Conservation (phyloP, 2,888 invertebrate species). For the Xestia rhomboidea region DNA sequence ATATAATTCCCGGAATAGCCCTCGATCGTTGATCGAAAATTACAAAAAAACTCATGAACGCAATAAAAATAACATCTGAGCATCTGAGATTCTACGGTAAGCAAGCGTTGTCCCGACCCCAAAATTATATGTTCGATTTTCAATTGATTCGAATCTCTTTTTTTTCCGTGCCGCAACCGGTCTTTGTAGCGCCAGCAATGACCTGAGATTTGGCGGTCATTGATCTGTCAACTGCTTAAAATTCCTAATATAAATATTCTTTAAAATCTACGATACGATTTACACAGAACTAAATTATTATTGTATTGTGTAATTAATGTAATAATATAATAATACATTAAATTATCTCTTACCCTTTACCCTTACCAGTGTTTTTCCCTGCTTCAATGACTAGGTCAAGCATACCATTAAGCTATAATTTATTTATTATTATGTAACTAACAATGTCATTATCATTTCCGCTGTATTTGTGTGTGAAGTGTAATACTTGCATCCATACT, state of each 20-base stretch:
- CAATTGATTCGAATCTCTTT: neutral
- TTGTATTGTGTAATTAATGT: neutral
- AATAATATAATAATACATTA: neutral
- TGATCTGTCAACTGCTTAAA: constrained; percentile 44
- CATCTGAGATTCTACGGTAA: constrained; percentile 12
- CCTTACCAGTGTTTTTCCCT: constrained; percentile 29
- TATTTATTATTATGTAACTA: constrained; percentile 5
- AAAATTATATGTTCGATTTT: constrained; percentile 10
- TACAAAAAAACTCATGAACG: no score
- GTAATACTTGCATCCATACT: neutral
- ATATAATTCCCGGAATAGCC: neutral
- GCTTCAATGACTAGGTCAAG: constrained; percentile 20
- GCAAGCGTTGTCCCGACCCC: neutral
- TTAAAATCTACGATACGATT: neutral
- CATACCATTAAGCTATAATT: neutral
- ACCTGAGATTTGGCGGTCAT: constrained; percentile 56
- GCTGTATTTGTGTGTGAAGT: neutral
- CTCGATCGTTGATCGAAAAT: neutral
- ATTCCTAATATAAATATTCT: constrained; percentile 15
- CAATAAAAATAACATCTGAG: constrained; percentile 25
- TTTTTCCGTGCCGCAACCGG: constrained; percentile 27
- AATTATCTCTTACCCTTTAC: constrained; percentile 13
- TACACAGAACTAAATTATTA: neutral
- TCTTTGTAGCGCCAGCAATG: constrained; percentile 44
- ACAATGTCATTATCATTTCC: neutral